Base-by-base conservation (phyloP, 2,888 invertebrate species). In the Tinea semifulvella region DNA sequence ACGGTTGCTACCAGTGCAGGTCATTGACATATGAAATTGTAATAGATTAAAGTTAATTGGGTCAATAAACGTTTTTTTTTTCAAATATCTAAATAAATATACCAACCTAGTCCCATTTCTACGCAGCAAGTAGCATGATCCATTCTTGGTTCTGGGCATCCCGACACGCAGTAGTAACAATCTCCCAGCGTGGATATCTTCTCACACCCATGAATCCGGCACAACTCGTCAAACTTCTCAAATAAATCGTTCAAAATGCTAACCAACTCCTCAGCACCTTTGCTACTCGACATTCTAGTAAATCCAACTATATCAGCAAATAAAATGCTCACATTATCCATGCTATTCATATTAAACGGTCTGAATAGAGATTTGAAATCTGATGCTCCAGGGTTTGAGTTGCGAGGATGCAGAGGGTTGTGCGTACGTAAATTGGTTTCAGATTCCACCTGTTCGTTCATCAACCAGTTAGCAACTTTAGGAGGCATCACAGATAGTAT, bases 251-350 rank as follows among this genome's bases (percentile, higher is more conserved):
- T 98, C 46, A 98, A 83, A 60, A 98, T 92, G 60, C 91, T 94
- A 8, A 98, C 98, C 56, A 98, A 82, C 70, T 96, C 94, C 69
- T 96, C 96, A 46, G 98, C 98, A 55, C 91, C 94, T 77, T 98
- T 98, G 56, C 94, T 96, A 52, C 96, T 94, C 46, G 95, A 94
- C 96, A 98, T 98, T 63, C 89, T 91, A 0, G 98, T 98, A 68
- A 98, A 98, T 26, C 98, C 98, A 16, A 97, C 97, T 60, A 98
- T 98, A 66, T 98, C 98, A 19, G 98, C 98, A 67, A 98, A 98
- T 39, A 98, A 76, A 58, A 98, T 98, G 73, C 95, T 95, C 36
- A 98, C 97, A 65, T 96, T 90, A 53, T 94, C 93, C 95, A 97
- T 96, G 46, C 91, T 90, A 66, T 92, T 92, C 96, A 98, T 98